These are phyloP conservation scores for Progne subis DNA, from an alignment of 2,113 vertebrate genomes.

Conservation along the genomic window DNA sequence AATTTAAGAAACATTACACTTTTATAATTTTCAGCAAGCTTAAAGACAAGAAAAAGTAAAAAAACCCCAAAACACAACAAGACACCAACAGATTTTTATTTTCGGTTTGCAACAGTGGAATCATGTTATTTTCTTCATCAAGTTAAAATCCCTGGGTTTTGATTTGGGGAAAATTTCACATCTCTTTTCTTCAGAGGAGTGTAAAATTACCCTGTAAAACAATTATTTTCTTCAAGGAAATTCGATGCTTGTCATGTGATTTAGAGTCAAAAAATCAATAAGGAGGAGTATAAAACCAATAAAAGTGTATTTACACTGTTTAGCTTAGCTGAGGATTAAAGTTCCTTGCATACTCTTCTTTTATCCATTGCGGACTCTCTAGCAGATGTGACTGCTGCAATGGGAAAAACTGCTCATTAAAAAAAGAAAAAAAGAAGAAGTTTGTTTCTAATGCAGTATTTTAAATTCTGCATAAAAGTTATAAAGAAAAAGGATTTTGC, in stretches of 20 bases:
- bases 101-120: background rate
- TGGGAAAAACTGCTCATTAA: background rate
- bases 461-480: background rate
- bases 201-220: slow-evolving; percentile 25
- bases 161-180: background rate
- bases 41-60: background rate
- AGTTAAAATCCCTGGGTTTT: background rate
- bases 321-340: background rate
- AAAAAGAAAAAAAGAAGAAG: background rate
- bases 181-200: background rate
- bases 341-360: background rate
- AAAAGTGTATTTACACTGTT: background rate
- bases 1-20: background rate
- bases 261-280: slow-evolving; percentile 2
- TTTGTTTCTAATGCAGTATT: background rate
- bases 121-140: background rate
- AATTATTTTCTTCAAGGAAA: slow-evolving; percentile 31
- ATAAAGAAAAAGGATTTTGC: background rate
- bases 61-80: background rate
- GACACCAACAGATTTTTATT: background rate
- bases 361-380: background rate
- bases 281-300: background rate
- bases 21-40: background rate
- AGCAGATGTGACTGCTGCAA: background rate
- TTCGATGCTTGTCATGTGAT: background rate